These are phyloP conservation scores for Siphlonurus alternatus DNA, from an alignment of 2,888 invertebrate genomes.

Conservation along the genomic window DNA sequence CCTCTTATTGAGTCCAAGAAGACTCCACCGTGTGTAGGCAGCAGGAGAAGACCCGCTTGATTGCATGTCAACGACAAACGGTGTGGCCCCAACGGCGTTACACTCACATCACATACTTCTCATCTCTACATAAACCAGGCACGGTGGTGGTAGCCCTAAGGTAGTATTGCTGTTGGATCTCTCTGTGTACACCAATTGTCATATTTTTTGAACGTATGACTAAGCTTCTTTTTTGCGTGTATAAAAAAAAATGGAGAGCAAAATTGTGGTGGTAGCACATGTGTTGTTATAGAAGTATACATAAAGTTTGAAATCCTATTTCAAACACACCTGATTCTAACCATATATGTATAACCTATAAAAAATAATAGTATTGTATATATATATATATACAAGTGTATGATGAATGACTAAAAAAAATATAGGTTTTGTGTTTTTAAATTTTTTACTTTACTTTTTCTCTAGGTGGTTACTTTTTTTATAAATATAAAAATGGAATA, in stretches of 20 bases:
- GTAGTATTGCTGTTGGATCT: neutral
- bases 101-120: neutral
- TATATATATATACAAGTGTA: neutral
- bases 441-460: too few species aligned
- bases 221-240: too few species aligned
- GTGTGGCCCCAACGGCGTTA: slow-evolving; percentile 11
- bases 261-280: neutral
- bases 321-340: neutral
- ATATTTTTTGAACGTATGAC: too few species aligned
- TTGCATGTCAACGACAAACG: slow-evolving; percentile 16
- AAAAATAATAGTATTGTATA: neutral
- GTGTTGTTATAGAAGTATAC: neutral
- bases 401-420: neutral
- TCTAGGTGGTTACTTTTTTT: too few species aligned
- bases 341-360: neutral
- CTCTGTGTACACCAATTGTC: too few species aligned
- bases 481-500: too few species aligned
- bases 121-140: neutral
- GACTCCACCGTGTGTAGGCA: neutral
- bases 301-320: neutral
- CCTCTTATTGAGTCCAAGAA: neutral
- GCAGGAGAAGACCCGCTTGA: slow-evolving; percentile 13
- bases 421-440: too few species aligned
- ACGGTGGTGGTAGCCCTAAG: too few species aligned
- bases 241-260: too few species aligned